Conservation (phyloP, 2,797 vertebrate genomes). For the Urocyon cinereoargenteus region DNA sequence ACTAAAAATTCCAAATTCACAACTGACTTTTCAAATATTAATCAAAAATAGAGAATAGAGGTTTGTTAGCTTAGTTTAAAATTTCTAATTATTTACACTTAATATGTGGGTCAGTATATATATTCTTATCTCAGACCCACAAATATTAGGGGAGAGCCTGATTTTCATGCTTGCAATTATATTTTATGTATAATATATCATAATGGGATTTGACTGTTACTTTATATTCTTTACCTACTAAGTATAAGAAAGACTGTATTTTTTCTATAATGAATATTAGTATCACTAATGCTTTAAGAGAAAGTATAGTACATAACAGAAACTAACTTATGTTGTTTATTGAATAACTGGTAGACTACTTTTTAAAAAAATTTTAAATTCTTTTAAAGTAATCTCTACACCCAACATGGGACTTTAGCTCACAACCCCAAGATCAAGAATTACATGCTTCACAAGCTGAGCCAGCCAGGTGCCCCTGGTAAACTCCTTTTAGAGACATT, state of each 20-base stretch:
- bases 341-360: not conserved
- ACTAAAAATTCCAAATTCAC: not conserved
- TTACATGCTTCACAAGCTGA: too few species aligned
- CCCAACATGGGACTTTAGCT: too few species aligned
- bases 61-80: not conserved
- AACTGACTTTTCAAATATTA: not conserved
- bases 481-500: not conserved
- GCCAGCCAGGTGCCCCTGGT: not conserved
- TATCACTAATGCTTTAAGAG: not conserved
- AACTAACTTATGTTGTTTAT: not conserved
- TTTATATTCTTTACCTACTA: not conserved
- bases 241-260: not conserved
- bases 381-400: too few species aligned
- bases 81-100: not conserved
- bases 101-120: not conserved
- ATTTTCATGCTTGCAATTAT: not conserved
- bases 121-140: not conserved
- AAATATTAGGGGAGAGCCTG: not conserved
- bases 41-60: not conserved
- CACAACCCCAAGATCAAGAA: too few species aligned
- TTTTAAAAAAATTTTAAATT: too few species aligned
- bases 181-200: not conserved
- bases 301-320: not conserved
- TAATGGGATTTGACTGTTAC: not conserved
- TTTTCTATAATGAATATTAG: not conserved